phyloP scores from a whole-genome alignment of 2,888 invertebrate genomes.

The Plagiodera versicolora region DNA sequence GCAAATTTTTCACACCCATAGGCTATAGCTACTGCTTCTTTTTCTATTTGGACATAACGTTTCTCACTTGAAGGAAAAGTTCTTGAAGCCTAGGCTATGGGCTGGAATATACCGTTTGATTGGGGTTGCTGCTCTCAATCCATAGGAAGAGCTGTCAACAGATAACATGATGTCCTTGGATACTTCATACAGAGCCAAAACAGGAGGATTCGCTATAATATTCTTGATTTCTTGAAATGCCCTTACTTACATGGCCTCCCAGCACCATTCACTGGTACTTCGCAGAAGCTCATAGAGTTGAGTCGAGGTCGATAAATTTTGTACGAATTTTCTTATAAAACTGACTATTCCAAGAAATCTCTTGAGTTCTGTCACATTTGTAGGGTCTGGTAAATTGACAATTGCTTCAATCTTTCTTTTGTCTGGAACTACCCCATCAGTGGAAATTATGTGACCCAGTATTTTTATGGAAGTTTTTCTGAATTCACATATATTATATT shows the following conservation, averaged over 20 bases:
- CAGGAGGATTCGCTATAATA: slow-evolving; percentile 15
- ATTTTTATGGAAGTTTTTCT: slow-evolving; percentile 18
- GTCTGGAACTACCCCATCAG: slow-evolving; percentile 20
- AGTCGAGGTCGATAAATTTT: slow-evolving; percentile 8
- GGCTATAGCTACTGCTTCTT: slow-evolving; percentile 18
- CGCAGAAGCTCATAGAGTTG: slow-evolving; percentile 16
- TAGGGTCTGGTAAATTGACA: slow-evolving; percentile 16
- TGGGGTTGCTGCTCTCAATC: slow-evolving; percentile 14
- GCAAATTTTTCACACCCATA: slow-evolving; percentile 33
- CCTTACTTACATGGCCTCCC: slow-evolving; percentile 2
- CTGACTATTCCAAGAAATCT: slow-evolving; percentile 24
- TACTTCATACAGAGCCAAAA: slow-evolving; percentile 18
- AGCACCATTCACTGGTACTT: slow-evolving; percentile 2
- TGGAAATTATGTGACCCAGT: slow-evolving; percentile 25
- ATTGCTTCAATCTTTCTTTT: slow-evolving; percentile 25
- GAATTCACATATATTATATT: slow-evolving; percentile 30
- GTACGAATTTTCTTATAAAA: slow-evolving; percentile 23
- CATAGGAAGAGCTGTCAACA: slow-evolving; percentile 20
- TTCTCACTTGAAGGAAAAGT: slow-evolving; percentile 12
- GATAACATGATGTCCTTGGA: slow-evolving; percentile 12
- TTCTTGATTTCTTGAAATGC: slow-evolving; percentile 16
- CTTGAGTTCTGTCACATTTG: slow-evolving; percentile 22
- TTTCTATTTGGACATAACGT: slow-evolving; percentile 21
- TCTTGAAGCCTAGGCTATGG: slow-evolving; percentile 21
- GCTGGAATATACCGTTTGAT: background rate